Conservation (phyloP, 1,140 invertebrate species). For the Tetragonula clypearis region DNA sequence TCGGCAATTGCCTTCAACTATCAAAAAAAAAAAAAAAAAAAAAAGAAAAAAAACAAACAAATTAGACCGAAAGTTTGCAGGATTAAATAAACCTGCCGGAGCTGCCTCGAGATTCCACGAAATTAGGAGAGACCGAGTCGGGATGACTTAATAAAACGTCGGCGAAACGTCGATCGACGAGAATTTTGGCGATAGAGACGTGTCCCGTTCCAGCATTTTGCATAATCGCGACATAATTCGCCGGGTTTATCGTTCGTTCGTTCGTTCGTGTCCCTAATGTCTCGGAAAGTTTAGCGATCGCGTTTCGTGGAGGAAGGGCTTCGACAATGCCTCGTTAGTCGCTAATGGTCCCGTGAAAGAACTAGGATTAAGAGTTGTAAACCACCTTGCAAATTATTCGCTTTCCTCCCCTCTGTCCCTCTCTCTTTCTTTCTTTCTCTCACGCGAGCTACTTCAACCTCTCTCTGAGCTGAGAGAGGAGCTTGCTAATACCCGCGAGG, state of each 20-base stretch:
- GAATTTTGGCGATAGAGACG: neutral
- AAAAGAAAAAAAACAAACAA: too few species aligned
- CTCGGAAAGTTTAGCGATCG: constrained; percentile 54
- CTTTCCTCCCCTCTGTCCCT: neutral
- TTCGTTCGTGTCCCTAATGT: constrained; percentile 69
- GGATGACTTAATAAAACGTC: neutral
- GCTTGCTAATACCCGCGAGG: neutral
- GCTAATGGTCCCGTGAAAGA: constrained; percentile 66
- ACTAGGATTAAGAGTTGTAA: constrained; percentile 74
- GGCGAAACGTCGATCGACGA: neutral
- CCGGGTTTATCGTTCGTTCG: constrained; percentile 67
- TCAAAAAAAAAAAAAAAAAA: too few species aligned
- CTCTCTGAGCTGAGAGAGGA: neutral
- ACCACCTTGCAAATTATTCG: constrained; percentile 72
- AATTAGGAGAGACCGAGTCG: neutral
- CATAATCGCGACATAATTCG: constrained; percentile 72
- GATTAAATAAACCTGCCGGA: too few species aligned
- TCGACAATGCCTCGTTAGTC: constrained; percentile 74
- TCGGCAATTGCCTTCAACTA: too few species aligned
- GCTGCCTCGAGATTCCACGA: neutral
- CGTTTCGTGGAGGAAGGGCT: neutral
- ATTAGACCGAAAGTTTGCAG: too few species aligned
- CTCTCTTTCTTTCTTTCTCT: neutral
- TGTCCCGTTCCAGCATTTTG: constrained; percentile 55
- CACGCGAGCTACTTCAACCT: neutral